phyloP scores from a whole-genome alignment of 64 coral and sea anemone species.

The Catalaphyllia jardinei region DNA sequence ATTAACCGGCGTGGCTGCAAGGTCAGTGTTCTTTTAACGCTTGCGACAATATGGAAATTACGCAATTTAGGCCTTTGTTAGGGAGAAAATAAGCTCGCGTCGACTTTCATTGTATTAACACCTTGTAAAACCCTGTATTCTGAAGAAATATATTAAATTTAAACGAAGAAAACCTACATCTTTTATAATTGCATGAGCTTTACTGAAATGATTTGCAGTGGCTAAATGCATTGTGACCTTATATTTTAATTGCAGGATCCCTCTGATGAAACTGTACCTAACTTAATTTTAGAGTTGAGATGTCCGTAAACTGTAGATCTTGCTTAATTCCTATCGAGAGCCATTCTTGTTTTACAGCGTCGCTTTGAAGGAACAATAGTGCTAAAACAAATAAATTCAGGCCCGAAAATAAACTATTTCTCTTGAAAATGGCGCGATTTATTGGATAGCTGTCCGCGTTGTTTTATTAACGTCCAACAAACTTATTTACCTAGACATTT shows the following conservation, averaged over 20 bases:
- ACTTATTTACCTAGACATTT: constrained; percentile 17
- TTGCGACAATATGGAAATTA: background rate
- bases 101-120: background rate
- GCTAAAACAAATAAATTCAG: background rate
- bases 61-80: background rate
- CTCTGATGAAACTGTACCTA: background rate
- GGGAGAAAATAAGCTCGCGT: background rate
- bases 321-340: background rate
- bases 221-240: background rate
- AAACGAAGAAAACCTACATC: background rate
- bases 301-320: background rate
- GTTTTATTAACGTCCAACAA: background rate
- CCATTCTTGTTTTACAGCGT: background rate
- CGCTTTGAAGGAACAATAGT: constrained; percentile 8
- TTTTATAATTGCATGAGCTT: background rate
- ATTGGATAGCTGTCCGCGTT: constrained; percentile 1
- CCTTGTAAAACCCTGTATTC: background rate
- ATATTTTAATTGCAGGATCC: background rate
- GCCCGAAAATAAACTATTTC: background rate
- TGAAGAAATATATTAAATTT: background rate
- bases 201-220: background rate
- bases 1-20: background rate
- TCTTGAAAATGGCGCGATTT: constrained; percentile 4
- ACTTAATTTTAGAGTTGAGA: background rate
- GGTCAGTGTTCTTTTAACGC: background rate